Conservation (phyloP, 2,113 vertebrate species). For the Caracal caracal region DNA sequence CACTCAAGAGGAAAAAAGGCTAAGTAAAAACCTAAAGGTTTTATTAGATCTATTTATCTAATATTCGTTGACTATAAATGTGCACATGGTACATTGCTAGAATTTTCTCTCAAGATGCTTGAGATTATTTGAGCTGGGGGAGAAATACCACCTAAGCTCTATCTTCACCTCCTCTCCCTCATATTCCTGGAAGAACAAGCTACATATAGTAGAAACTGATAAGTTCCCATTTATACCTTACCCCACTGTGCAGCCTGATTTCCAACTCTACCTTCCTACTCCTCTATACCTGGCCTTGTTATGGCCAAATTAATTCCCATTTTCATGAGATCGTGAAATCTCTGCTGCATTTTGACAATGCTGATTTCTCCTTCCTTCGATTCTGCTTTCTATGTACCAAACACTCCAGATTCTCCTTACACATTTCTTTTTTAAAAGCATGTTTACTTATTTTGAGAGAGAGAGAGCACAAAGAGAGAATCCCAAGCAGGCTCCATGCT, state of each 20-base stretch:
- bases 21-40: conserved; percentile 5
- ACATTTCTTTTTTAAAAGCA: neutral
- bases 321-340: neutral
- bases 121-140: neutral
- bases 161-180: neutral
- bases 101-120: neutral
- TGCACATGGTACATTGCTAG: neutral
- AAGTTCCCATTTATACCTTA: neutral
- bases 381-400: neutral
- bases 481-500: too few relatives aligned
- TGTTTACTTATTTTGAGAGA: too few relatives aligned
- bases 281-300: neutral
- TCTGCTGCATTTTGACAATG: neutral
- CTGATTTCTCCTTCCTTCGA: neutral
- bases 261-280: neutral
- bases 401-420: neutral
- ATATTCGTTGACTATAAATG: neutral
- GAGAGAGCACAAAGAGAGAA: too few relatives aligned
- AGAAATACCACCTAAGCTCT: neutral
- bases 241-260: neutral
- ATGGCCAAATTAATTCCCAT: neutral
- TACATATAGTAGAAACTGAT: neutral
- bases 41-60: conserved; percentile 14
- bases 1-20: neutral
- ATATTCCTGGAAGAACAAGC: neutral